Evolutionary conservation across 2,797 vertebrate genomes (phyloP).

Genomic region (Sphaeramia orbicularis): DNA sequence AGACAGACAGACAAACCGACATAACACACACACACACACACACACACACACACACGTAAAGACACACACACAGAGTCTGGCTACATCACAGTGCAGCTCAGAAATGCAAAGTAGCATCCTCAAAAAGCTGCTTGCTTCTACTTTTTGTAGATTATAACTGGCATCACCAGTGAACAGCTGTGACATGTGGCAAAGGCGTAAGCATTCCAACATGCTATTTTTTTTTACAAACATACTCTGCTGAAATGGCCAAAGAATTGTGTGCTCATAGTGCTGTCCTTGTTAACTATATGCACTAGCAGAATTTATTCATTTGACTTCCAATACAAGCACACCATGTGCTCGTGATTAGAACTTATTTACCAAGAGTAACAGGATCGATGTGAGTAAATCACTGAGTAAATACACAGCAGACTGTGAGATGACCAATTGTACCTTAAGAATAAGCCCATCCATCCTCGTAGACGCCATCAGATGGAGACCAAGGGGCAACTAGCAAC

Average conservation of each 20-base stretch:
- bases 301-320: constrained; percentile 51
- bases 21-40: constrained; percentile 3
- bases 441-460: constrained; percentile 78
- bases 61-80: constrained; percentile 13
- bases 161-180: constrained; percentile 54
- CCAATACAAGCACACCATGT: constrained; percentile 62
- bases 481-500: constrained; percentile 63
- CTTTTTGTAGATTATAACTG: constrained; percentile 48
- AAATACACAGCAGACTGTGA: constrained; percentile 60
- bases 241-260: constrained; percentile 19
- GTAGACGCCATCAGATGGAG: constrained; percentile 64
- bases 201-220: constrained; percentile 26
- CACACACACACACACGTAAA: not conserved
- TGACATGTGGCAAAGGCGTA: constrained; percentile 37
- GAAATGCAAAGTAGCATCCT: constrained; percentile 64
- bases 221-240: constrained; percentile 11
- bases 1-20: not conserved
- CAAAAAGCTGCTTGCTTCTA: constrained; percentile 44
- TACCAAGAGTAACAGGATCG: constrained; percentile 55
- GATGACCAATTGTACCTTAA: constrained; percentile 74
- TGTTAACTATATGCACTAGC: not conserved
- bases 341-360: constrained; percentile 69
- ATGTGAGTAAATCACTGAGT: constrained; percentile 43
- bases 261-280: constrained; percentile 12
- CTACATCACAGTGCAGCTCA: constrained; percentile 37